phyloP scores from a whole-genome alignment of 2,888 invertebrate species.

The Heliconius ethilla region DNA sequence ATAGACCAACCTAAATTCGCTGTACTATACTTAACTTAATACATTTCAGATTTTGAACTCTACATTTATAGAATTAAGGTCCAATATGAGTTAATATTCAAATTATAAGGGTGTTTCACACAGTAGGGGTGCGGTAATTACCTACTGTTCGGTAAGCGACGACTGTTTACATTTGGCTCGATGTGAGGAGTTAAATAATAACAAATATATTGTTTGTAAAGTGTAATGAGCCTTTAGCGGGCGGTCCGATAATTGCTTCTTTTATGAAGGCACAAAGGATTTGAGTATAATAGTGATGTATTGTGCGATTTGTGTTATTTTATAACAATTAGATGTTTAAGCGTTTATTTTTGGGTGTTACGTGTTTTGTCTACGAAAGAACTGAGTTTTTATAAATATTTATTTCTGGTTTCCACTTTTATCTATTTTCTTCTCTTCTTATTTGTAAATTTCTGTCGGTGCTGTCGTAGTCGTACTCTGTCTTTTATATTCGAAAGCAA shows the following conservation, averaged over 20 bases:
- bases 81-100: conserved; percentile 32
- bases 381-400: too few relatives aligned
- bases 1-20: conserved; percentile 57
- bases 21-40: conserved; percentile 37
- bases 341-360: conserved; percentile 33
- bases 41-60: conserved; percentile 37
- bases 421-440: too few relatives aligned
- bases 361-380: neutral
- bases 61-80: conserved; percentile 46
- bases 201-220: conserved; percentile 69
- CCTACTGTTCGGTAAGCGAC: conserved; percentile 64
- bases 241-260: conserved; percentile 61
- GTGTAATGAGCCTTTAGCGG: conserved; percentile 61
- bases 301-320: conserved; percentile 37
- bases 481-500: too few relatives aligned
- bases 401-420: too few relatives aligned
- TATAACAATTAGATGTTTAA: conserved; percentile 31
- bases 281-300: conserved; percentile 44
- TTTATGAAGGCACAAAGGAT: conserved; percentile 41
- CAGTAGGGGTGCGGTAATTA: conserved; percentile 68
- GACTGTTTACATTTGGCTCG: conserved; percentile 66
- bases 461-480: too few relatives aligned
- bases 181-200: conserved; percentile 66
- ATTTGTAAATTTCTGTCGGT: too few relatives aligned
- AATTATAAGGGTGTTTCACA: conserved; percentile 55